phyloP scores from a whole-genome alignment of 2,113 vertebrate species.

The Xenotilapia caudafasciata region DNA sequence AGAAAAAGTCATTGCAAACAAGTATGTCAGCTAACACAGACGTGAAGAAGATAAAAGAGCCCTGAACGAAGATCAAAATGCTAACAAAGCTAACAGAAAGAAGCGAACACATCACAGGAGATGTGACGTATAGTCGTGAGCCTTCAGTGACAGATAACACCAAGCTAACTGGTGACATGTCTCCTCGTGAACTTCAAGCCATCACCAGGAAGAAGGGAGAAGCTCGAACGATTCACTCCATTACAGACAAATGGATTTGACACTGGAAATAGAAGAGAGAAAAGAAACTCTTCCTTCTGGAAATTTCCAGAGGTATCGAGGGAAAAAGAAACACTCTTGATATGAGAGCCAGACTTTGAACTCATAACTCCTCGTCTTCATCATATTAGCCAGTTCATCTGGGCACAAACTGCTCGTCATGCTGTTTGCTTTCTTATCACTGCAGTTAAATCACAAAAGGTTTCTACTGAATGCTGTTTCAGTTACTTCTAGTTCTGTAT shows the following conservation, averaged over 20 bases:
- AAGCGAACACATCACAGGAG: neutral
- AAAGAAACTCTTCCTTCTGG: neutral
- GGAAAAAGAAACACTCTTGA: slow-evolving; percentile 4
- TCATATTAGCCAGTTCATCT: slow-evolving; percentile 37
- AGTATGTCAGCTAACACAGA: neutral
- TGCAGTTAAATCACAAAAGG: neutral
- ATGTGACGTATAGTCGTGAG: neutral
- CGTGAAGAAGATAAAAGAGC: neutral
- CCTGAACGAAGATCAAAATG: neutral
- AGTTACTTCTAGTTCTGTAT: neutral
- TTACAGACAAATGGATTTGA: neutral
- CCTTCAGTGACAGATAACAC: slow-evolving; percentile 53
- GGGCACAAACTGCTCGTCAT: neutral
- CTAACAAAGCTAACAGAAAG: neutral
- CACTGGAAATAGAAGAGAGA: slow-evolving; percentile 4
- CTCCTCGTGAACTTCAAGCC: neutral
- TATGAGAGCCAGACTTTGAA: slow-evolving; percentile 20
- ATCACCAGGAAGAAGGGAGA: neutral
- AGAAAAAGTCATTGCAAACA: neutral
- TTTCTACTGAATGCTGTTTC: neutral
- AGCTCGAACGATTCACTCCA: neutral
- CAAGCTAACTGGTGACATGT: neutral
- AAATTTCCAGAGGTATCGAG: slow-evolving; percentile 46
- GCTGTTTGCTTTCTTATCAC: neutral
- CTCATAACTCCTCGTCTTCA: neutral